Base-by-base conservation (phyloP, 2,113 vertebrate genomes). In the Hydropotes inermis region DNA sequence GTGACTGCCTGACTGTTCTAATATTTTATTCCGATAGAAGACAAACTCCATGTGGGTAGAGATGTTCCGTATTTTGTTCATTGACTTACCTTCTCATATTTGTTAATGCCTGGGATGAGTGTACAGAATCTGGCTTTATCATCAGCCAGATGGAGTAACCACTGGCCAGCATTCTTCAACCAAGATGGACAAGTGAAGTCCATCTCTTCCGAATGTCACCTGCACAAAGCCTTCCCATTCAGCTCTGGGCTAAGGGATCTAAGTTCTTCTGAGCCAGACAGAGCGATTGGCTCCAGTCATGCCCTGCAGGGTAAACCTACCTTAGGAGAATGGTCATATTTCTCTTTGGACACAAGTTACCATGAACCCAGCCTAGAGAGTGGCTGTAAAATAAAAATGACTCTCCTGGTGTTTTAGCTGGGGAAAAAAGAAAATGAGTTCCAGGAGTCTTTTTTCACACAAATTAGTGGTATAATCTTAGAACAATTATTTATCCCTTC, bases 201-300 rank as follows among this genome's bases (percentile, higher is more conserved):
- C 12, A n/a, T 7, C 36, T 60, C 16, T n/a, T 45, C 6, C 19
- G 61, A 83, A 36, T 10, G 17, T 10, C 33, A n/a, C 8, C 6
- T 15, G 11, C 15, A 25, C 0, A 3, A 43, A 19, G 3, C 11
- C 5, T 47, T 86, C 50, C 55, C 25, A 0, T 30, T 36, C 5
- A 2, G 30, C 4, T 27, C 57, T 12, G 36, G 2, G 36, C 17
- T 17, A n/a, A 82, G 28, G 25, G 33, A 7, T 17, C 39, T 55
- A 47, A 36, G 11, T 70, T 60, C 8, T 83, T 82, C 12, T 4
- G 8, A 84, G 21, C 7, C 7, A 28, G n/a, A 70, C 16, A 9
- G 36, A 83, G 57, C 0, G 4, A 39, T 17, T 39, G 11, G 14
- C 13, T 43, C 27, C 7, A 21, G 5, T 12, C 11, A 1, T 1